A percentile compares a stretch with the other conserved stretches of the same genome.
Evolutionary conservation across 1,140 invertebrate genomes (phyloP).

Genomic region (Drosophila setifemur): DNA sequence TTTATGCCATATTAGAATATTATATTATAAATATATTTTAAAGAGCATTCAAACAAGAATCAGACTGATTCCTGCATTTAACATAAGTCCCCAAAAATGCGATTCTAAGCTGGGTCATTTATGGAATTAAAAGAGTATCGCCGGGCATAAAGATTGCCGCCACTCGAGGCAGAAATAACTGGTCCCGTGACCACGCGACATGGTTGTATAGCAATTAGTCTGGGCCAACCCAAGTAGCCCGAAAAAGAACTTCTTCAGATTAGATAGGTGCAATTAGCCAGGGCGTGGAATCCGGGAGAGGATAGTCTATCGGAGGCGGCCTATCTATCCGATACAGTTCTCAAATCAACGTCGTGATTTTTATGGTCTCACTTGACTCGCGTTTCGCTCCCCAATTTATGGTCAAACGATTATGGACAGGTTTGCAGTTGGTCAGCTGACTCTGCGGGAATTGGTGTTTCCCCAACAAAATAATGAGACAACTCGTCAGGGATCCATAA

Average conservation of each 20-base stretch:
- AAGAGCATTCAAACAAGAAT: too few relatives aligned
- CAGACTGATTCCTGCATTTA: too few relatives aligned
- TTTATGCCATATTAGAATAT: too few relatives aligned
- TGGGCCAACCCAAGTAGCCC: constrained; percentile 11
- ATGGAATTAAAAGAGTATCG: constrained; percentile 39
- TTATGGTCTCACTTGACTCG: constrained; percentile 61
- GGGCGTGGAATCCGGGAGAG: constrained; percentile 4
- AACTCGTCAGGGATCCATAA: constrained; percentile 5
- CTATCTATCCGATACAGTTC: constrained; percentile 29
- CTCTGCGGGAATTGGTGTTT: constrained; percentile 32
- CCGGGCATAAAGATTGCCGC: constrained; percentile 30
- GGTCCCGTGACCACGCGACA: constrained; percentile 38
- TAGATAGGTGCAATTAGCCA: constrained; percentile 17
- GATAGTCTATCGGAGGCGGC: background rate
- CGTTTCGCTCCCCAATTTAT: constrained; percentile 44
- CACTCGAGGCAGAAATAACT: constrained; percentile 42
- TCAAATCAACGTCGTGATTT: constrained; percentile 63
- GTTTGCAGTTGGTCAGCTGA: constrained; percentile 55
- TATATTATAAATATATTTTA: too few relatives aligned
- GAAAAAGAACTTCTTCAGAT: constrained; percentile 36
- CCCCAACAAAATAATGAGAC: constrained; percentile 15
- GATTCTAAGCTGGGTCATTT: constrained; percentile 10
- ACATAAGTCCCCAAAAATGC: background rate
- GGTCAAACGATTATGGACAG: constrained; percentile 40
- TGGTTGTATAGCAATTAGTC: constrained; percentile 23